Evolutionary conservation across 2,113 vertebrate genomes (phyloP).

Genomic region (Polypterus bichir): DNA sequence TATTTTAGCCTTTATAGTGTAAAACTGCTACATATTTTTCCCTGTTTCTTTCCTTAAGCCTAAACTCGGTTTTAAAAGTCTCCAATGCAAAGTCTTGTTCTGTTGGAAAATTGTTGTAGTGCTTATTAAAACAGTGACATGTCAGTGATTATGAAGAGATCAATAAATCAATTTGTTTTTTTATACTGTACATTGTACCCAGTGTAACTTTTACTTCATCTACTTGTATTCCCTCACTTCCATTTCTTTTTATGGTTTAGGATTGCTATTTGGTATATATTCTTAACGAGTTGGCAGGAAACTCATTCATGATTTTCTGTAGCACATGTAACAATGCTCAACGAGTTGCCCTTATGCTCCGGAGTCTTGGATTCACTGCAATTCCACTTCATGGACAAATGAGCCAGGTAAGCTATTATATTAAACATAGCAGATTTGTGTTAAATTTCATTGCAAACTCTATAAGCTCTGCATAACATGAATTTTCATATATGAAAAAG

Average conservation of each 20-base stretch:
- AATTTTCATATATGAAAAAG: no score
- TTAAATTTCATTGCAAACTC: no score
- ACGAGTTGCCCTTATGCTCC: slow-evolving; percentile 76
- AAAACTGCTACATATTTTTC: no score
- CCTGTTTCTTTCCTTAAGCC: no score
- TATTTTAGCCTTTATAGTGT: no score
- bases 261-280: slow-evolving; percentile 95
- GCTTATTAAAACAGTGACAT: no score
- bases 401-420: slow-evolving; percentile 66
- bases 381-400: slow-evolving; percentile 94
- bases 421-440: no score
- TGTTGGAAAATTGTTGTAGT: no score
- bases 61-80: no score
- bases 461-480: no score
- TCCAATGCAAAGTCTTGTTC: no score
- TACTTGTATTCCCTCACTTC: background rate
- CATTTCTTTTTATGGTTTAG: slow-evolving; percentile 35
- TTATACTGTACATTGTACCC: background rate
- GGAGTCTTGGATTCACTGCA: slow-evolving; percentile 90
- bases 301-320: slow-evolving; percentile 96
- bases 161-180: background rate
- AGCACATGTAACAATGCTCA: slow-evolving; percentile 90
- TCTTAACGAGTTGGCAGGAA: slow-evolving; percentile 87
- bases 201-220: background rate
- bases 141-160: no score